A percentile compares a stretch with the other conserved stretches of the same genome.
These are phyloP conservation scores for Zaprionus lachaisei DNA, from an alignment of 1,140 invertebrate genomes.

Conservation along the genomic window DNA sequence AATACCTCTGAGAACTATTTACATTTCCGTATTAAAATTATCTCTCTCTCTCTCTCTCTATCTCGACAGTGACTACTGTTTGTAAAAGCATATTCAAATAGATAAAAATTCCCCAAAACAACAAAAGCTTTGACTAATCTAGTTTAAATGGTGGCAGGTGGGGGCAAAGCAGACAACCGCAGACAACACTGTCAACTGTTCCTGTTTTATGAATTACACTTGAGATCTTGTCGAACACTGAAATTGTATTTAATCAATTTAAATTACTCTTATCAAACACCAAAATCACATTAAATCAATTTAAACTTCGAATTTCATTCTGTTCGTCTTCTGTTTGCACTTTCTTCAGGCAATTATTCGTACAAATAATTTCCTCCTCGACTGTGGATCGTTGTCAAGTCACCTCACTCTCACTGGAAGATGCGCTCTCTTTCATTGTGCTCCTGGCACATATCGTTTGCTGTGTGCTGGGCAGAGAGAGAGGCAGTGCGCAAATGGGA, in stretches of 20 bases:
- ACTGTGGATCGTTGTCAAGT: not conserved
- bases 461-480: no score
- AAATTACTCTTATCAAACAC: not conserved
- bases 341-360: not conserved
- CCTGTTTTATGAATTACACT: slow-evolving; percentile 23
- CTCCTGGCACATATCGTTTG: not conserved
- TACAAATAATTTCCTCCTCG: not conserved
- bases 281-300: not conserved
- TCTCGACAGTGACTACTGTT: not conserved
- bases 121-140: slow-evolving; percentile 13
- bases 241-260: not conserved
- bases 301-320: not conserved
- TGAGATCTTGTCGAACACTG: not conserved
- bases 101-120: slow-evolving; percentile 23
- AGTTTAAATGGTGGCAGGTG: not conserved
- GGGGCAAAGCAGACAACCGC: not conserved
- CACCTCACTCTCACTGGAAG: slow-evolving; percentile 11
- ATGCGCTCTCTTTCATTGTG: slow-evolving; percentile 12
- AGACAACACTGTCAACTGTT: not conserved
- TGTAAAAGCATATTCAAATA: slow-evolving; percentile 12
- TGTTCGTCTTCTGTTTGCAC: not conserved
- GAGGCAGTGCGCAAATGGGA: not conserved
- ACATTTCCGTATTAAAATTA: not conserved
- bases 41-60: not conserved
- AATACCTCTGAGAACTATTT: not conserved